Percentiles rank a stretch among this genome's conserved stretches.
phyloP scores from a whole-genome alignment of 2,113 vertebrate genomes.

The Acanthochromis polyacanthus region DNA sequence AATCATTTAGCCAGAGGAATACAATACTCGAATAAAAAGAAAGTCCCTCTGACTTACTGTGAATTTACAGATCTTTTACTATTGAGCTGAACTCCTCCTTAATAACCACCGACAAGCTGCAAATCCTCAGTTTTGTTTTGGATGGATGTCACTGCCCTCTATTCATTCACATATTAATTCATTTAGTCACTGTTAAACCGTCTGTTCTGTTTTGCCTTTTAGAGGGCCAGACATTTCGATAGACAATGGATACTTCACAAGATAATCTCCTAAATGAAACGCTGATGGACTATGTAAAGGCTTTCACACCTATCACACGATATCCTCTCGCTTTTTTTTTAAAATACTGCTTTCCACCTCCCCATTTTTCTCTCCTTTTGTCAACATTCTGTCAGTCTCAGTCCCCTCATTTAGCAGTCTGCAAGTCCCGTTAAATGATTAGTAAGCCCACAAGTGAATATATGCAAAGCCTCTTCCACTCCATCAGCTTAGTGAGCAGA shows the following conservation, averaged over 20 bases:
- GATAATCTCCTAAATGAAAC: slow-evolving; percentile 24
- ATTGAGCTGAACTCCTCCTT: slow-evolving; percentile 9
- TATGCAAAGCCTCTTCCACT: slow-evolving; percentile 78
- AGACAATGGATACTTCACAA: neutral
- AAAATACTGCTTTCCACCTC: neutral
- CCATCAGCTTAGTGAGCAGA: slow-evolving; percentile 69
- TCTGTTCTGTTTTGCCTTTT: neutral
- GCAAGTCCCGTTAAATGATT: slow-evolving; percentile 73
- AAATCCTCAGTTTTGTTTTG: slow-evolving; percentile 2
- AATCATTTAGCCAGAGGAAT: neutral
- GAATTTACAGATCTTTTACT: slow-evolving; percentile 18
- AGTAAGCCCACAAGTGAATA: slow-evolving; percentile 75
- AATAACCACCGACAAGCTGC: neutral
- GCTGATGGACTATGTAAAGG: slow-evolving; percentile 20
- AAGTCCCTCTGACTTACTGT: neutral
- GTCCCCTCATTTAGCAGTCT: slow-evolving; percentile 57
- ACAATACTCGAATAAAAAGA: neutral
- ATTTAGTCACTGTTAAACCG: slow-evolving; percentile 6
- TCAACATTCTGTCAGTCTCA: slow-evolving; percentile 34
- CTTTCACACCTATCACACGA: neutral
- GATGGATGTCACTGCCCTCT: neutral
- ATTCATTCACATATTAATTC: neutral
- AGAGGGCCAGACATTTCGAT: neutral
- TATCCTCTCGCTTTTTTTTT: slow-evolving; percentile 6
- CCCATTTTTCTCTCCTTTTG: slow-evolving; percentile 22